phyloP scores from a whole-genome alignment of 2,113 vertebrate species.

The Dolichallabes microphthalmus region DNA sequence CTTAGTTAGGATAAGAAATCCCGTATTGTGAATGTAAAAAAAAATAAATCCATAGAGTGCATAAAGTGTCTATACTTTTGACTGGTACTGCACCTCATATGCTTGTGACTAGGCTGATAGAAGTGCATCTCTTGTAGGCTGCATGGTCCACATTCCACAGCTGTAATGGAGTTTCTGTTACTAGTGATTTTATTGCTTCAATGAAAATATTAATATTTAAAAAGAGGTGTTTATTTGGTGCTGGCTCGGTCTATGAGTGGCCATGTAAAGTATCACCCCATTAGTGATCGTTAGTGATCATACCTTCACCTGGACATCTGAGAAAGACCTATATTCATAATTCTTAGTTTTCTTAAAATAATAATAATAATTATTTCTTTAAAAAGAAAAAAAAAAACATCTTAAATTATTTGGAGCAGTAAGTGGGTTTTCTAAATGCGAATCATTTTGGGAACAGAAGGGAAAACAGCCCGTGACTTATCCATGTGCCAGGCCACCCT shows the following conservation, averaged over 20 bases:
- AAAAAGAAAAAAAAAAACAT: no score
- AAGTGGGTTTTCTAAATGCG: conserved; percentile 31
- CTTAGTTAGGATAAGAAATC: no score
- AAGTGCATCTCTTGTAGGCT: background rate
- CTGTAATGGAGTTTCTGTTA: background rate
- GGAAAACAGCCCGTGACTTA: conserved; percentile 30
- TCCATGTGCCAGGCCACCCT: conserved; percentile 43
- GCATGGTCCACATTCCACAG: background rate
- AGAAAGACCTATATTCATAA: background rate
- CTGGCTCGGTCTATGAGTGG: background rate
- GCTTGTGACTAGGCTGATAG: background rate
- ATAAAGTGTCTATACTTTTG: no score
- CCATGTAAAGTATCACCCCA: background rate
- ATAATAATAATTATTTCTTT: no score
- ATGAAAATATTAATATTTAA: background rate
- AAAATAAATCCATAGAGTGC: no score
- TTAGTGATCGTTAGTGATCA: conserved; percentile 8
- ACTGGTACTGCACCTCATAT: background rate
- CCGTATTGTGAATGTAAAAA: no score
- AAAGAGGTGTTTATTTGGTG: background rate
- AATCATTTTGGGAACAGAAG: conserved; percentile 46
- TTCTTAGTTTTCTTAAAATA: background rate
- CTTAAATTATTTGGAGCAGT: conserved; percentile 26
- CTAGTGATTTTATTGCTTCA: background rate
- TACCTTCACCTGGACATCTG: background rate